A percentile compares a stretch with the other conserved stretches of the same genome.
Evolutionary conservation across 1,140 invertebrate species (phyloP).

Genomic region (Asobara japonica): DNA sequence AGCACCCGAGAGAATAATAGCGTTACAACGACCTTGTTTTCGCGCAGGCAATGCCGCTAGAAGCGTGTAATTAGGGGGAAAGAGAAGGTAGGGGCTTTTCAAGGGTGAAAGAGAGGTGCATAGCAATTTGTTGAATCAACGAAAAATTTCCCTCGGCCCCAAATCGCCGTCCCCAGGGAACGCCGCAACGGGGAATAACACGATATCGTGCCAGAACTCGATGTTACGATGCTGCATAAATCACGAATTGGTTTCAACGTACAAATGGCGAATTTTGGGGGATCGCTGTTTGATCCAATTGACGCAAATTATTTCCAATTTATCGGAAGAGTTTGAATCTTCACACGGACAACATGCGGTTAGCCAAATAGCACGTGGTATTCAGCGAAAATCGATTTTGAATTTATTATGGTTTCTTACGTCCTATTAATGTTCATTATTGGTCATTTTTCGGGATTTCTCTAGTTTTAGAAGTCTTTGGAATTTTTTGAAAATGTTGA

Average conservation of each 20-base stretch:
- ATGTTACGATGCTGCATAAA: slow-evolving; percentile 11
- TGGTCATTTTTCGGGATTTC: too few relatives aligned
- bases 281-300: background rate
- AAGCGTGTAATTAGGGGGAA: background rate
- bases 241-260: slow-evolving; percentile 13
- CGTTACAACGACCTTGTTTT: slow-evolving; percentile 8
- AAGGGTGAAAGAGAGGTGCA: slow-evolving; percentile 1
- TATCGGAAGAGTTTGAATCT: too few relatives aligned
- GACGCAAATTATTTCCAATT: too few relatives aligned
- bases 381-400: too few relatives aligned
- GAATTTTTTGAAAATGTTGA: too few relatives aligned
- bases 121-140: slow-evolving; percentile 9
- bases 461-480: too few relatives aligned
- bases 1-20: slow-evolving; percentile 4
- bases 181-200: background rate
- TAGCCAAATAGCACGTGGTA: too few relatives aligned
- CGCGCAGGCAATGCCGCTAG: background rate
- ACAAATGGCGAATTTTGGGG: background rate
- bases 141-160: slow-evolving; percentile 3
- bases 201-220: slow-evolving; percentile 1
- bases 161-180: background rate
- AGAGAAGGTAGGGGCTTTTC: background rate
- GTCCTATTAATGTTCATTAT: too few relatives aligned
- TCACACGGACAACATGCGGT: too few relatives aligned
- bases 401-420: too few relatives aligned